These are phyloP conservation scores for Stomatorhinus ivindoensis DNA, from an alignment of 2,113 vertebrate genomes.

Conservation along the genomic window DNA sequence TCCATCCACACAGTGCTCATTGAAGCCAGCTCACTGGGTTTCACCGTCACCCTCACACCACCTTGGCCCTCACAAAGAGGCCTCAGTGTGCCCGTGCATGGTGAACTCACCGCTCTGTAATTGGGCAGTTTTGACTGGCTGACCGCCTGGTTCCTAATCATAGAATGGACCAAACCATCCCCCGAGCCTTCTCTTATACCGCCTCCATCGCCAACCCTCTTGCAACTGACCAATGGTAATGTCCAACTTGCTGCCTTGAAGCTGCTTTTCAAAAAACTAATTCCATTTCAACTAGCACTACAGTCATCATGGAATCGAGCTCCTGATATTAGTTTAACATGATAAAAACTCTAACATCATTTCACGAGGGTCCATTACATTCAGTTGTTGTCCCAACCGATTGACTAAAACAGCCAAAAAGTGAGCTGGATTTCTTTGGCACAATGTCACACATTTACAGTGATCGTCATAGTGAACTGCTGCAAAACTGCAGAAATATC, in stretches of 20 bases:
- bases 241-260: not conserved
- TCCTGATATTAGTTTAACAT: not conserved
- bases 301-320: not conserved
- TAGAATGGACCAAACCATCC: not conserved
- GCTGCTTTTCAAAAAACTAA: not conserved
- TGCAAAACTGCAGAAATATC: not conserved
- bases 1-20: conserved; percentile 17
- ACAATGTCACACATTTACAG: not conserved
- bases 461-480: not conserved
- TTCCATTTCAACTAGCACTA: not conserved
- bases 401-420: not conserved
- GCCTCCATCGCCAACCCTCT: not conserved
- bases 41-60: conserved; percentile 6
- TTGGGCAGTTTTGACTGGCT: conserved; percentile 16
- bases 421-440: not conserved
- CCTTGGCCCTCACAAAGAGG: conserved; percentile 8
- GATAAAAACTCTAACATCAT: not conserved
- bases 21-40: not conserved
- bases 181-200: not conserved
- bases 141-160: not conserved
- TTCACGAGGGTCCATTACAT: not conserved
- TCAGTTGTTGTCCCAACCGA: not conserved
- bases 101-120: conserved; percentile 20
- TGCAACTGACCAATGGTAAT: not conserved
- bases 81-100: not conserved